Evolutionary conservation across 2,797 vertebrate genomes (phyloP).

Genomic region (Ibycter americanus): DNA sequence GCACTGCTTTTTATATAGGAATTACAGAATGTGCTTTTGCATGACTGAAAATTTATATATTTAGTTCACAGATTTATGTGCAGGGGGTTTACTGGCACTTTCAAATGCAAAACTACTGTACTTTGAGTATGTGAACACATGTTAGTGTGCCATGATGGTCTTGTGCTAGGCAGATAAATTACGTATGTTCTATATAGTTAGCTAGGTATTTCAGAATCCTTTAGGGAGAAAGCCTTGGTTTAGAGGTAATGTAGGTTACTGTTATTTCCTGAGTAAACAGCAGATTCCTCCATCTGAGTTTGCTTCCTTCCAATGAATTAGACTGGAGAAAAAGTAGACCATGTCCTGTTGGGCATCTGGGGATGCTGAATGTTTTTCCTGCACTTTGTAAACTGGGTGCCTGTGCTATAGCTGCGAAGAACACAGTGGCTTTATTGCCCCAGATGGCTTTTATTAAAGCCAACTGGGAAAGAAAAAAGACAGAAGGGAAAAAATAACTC

Average conservation of each 20-base stretch:
- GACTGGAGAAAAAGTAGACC: background rate
- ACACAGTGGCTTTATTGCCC: background rate
- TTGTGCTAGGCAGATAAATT: background rate
- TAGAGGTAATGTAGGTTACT: background rate
- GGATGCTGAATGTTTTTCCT: background rate
- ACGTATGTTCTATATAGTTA: background rate
- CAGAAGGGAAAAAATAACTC: background rate
- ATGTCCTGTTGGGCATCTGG: background rate
- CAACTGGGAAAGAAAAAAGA: background rate
- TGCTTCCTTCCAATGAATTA: background rate
- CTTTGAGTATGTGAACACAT: background rate
- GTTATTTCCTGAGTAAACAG: background rate
- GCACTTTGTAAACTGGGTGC: background rate
- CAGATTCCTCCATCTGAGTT: background rate
- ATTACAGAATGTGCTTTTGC: conserved; percentile 35
- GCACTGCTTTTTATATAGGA: conserved; percentile 39
- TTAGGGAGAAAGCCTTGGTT: background rate
- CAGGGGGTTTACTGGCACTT: background rate
- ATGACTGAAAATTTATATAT: background rate
- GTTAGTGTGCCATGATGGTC: background rate
- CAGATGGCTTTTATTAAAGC: background rate
- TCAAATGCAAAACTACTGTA: background rate
- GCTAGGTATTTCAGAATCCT: background rate
- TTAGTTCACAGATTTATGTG: background rate
- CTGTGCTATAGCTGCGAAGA: background rate